A percentile compares a stretch with the other conserved stretches of the same genome.
These are phyloP conservation scores for Tetramorium bicarinatum DNA, from an alignment of 2,888 invertebrate genomes.

Conservation along the genomic window DNA sequence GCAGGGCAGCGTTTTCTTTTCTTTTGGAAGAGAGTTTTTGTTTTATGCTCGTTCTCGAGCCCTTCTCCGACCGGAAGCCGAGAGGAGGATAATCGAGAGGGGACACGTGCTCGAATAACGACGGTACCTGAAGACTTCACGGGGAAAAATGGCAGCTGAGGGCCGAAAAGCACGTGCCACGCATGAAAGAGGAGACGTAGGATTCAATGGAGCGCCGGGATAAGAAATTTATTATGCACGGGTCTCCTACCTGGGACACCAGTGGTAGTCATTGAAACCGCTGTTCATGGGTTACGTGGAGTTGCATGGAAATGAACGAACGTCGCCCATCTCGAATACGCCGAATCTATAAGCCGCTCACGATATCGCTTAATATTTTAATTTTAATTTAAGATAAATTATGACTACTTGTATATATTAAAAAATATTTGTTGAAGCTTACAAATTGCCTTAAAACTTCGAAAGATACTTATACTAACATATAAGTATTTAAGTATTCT, in stretches of 20 bases:
- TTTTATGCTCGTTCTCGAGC: slow-evolving; percentile 60
- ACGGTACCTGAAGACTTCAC: slow-evolving; percentile 70
- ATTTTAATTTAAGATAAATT: slow-evolving; percentile 14
- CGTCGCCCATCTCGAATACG: slow-evolving; percentile 11
- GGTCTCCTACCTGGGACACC: slow-evolving; percentile 62
- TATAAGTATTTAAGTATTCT: neutral
- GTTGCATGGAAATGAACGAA: slow-evolving; percentile 74
- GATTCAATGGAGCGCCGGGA: slow-evolving; percentile 73
- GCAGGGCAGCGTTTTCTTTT: slow-evolving; percentile 35
- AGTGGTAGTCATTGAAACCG: slow-evolving; percentile 69
- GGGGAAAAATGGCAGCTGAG: slow-evolving; percentile 70
- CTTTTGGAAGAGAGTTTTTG: slow-evolving; percentile 62
- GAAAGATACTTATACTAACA: neutral
- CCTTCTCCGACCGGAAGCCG: slow-evolving; percentile 70
- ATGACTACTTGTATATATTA: neutral
- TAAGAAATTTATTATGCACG: slow-evolving; percentile 79
- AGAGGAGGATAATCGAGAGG: slow-evolving; percentile 53
- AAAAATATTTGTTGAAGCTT: neutral
- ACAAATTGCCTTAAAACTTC: neutral
- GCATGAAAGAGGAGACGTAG: slow-evolving; percentile 63
- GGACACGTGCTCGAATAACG: slow-evolving; percentile 70
- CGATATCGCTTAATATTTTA: neutral
- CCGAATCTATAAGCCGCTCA: slow-evolving; percentile 5
- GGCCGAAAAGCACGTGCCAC: slow-evolving; percentile 75
- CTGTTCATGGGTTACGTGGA: slow-evolving; percentile 66